Conservation (phyloP, 2,888 invertebrate species). For the Ochropacha duplaris region DNA sequence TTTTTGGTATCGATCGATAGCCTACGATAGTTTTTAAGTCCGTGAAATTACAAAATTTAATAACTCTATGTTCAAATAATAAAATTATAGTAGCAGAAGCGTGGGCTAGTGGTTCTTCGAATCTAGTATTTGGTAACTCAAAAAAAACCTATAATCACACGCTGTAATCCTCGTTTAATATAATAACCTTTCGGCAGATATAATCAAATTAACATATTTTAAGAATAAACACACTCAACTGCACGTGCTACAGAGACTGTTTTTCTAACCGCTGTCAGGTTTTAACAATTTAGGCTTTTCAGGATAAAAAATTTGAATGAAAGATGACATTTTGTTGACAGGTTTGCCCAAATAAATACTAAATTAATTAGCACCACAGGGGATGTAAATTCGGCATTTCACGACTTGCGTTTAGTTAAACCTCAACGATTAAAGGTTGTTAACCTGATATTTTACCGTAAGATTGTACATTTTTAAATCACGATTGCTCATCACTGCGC, state of each 20-base stretch:
- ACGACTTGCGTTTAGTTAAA: background rate
- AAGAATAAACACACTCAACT: conserved; percentile 23
- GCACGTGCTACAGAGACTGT: too few species aligned
- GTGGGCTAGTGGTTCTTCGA: conserved; percentile 43
- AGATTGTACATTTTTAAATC: background rate
- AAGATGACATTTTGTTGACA: background rate
- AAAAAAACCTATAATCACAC: conserved; percentile 64
- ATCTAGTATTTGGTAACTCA: conserved; percentile 61
- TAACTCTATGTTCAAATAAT: conserved; percentile 7
- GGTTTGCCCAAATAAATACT: background rate
- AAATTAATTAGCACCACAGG: background rate
- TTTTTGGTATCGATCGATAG: background rate
- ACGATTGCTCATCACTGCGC: conserved; percentile 1
- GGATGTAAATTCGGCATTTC: background rate
- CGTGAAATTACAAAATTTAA: conserved; percentile 3
- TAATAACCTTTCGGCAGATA: conserved; percentile 48
- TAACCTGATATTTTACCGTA: conserved; percentile 5
- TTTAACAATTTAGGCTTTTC: background rate
- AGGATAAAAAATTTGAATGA: background rate
- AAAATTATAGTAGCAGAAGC: conserved; percentile 27
- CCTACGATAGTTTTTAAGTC: conserved; percentile 10
- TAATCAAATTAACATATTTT: conserved; percentile 65
- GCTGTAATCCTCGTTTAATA: conserved; percentile 45
- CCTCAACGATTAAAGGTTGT: conserved; percentile 4
- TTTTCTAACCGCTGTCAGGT: too few species aligned